Evolutionary conservation across 2,888 invertebrate genomes (phyloP).

Genomic region (Acronicta aceris): DNA sequence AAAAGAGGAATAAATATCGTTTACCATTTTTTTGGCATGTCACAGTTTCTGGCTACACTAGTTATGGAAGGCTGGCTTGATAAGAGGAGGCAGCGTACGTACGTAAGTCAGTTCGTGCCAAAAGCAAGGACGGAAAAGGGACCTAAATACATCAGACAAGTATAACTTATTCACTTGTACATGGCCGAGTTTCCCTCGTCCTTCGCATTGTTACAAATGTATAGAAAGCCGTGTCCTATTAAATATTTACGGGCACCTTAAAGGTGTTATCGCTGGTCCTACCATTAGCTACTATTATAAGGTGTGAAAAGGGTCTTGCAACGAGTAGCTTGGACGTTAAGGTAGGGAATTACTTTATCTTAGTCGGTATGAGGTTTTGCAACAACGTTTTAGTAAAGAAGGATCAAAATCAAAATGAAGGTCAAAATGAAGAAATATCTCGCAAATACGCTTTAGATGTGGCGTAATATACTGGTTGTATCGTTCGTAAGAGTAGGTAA

Average conservation of each 20-base stretch:
- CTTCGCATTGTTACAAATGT: slow-evolving; percentile 47
- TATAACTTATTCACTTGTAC: slow-evolving; percentile 54
- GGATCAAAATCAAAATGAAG: not conserved
- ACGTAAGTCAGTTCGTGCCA: slow-evolving; percentile 6
- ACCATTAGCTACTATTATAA: slow-evolving; percentile 41
- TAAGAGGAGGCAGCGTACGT: not conserved
- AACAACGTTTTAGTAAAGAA: not conserved
- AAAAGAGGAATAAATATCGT: too few species aligned
- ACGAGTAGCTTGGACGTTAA: slow-evolving; percentile 28
- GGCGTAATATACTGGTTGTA: too few species aligned
- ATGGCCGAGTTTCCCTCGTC: slow-evolving; percentile 25
- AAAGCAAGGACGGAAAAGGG: slow-evolving; percentile 29
- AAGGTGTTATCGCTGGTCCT: slow-evolving; percentile 54
- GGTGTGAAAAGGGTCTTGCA: slow-evolving; percentile 51
- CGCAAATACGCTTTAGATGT: too few species aligned
- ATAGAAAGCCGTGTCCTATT: slow-evolving; percentile 49
- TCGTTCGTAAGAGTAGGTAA: too few species aligned
- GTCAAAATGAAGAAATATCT: too few species aligned
- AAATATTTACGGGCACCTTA: slow-evolving; percentile 54
- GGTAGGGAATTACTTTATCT: slow-evolving; percentile 40
- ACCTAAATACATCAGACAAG: slow-evolving; percentile 27
- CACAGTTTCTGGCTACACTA: not conserved
- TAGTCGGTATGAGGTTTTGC: slow-evolving; percentile 24
- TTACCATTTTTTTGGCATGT: too few species aligned
- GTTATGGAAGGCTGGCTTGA: too few species aligned